These are phyloP conservation scores for Nebria salina DNA, from an alignment of 2,888 invertebrate genomes.

Conservation along the genomic window DNA sequence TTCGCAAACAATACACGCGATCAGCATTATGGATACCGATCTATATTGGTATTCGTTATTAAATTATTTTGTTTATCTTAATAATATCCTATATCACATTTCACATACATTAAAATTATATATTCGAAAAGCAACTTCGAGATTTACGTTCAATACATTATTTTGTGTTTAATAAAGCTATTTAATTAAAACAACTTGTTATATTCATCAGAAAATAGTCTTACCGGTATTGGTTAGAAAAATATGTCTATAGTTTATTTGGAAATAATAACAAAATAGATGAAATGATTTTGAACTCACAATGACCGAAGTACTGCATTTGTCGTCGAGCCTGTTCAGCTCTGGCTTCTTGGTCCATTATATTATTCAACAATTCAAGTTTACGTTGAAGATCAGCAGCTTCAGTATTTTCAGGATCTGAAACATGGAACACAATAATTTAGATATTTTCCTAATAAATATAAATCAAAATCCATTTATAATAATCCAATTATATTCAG, in stretches of 20 bases:
- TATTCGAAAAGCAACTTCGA: too few species aligned
- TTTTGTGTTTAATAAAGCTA: too few species aligned
- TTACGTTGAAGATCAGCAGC: constrained; percentile 90
- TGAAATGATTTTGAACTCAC: constrained; percentile 67
- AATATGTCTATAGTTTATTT: background rate
- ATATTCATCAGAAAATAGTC: too few species aligned
- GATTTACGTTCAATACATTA: too few species aligned
- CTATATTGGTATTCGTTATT: too few species aligned
- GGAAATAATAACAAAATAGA: background rate
- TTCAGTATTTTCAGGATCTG: constrained; percentile 88
- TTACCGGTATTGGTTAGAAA: too few species aligned
- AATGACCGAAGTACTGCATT: constrained; percentile 83
- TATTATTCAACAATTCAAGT: constrained; percentile 88
- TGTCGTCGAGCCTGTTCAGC: constrained; percentile 81
- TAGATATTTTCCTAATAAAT: background rate
- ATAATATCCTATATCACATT: too few species aligned
- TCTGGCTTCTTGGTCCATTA: constrained; percentile 86
- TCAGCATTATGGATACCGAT: background rate
- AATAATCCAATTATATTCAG: background rate
- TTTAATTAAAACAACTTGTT: too few species aligned
- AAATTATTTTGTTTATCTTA: too few species aligned
- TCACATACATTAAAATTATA: too few species aligned
- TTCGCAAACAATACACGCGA: constrained; percentile 16
- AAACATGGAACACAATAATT: constrained; percentile 53
- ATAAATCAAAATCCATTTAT: background rate